Evolutionary conservation across 2,888 invertebrate species (phyloP).

Genomic region (Drosophila suboccidentalis): DNA sequence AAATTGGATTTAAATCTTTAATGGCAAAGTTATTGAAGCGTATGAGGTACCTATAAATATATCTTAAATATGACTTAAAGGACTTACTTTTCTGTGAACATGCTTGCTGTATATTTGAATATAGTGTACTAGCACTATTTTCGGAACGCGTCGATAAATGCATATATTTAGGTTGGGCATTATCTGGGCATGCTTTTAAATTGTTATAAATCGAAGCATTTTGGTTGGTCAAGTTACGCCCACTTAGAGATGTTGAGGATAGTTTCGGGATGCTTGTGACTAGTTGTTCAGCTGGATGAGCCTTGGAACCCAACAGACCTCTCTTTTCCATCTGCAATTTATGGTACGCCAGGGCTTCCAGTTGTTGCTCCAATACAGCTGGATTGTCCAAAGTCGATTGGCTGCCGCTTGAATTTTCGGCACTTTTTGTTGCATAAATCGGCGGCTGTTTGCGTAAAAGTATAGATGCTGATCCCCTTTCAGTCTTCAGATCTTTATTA

Average conservation of each 20-base stretch:
- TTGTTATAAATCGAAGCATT: slow-evolving; percentile 38
- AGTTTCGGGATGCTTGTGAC: slow-evolving; percentile 59
- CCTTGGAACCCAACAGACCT: slow-evolving; percentile 66
- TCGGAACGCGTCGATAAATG: slow-evolving; percentile 1
- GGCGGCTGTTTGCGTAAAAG: slow-evolving; percentile 69
- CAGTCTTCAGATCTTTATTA: slow-evolving; percentile 12
- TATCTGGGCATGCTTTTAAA: slow-evolving; percentile 7
- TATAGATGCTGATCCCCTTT: slow-evolving; percentile 14
- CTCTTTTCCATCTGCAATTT: slow-evolving; percentile 85
- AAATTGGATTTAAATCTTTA: slow-evolving; percentile 4
- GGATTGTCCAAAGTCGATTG: slow-evolving; percentile 84
- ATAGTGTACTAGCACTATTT: slow-evolving; percentile 12
- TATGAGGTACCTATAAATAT: not conserved
- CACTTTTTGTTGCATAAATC: slow-evolving; percentile 44
- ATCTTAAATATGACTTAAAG: not conserved
- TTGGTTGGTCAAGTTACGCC: slow-evolving; percentile 10
- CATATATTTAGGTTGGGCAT: slow-evolving; percentile 7
- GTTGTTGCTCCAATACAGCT: slow-evolving; percentile 83
- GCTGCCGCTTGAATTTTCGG: slow-evolving; percentile 51
- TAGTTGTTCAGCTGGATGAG: slow-evolving; percentile 4
- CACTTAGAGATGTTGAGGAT: slow-evolving; percentile 66
- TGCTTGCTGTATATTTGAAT: slow-evolving; percentile 37
- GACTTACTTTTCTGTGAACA: slow-evolving; percentile 32
- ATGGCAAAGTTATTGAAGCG: not conserved
- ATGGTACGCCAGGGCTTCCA: slow-evolving; percentile 85